Percentiles rank a stretch among this genome's conserved stretches.
Evolutionary conservation across 2,888 invertebrate species (phyloP).

Genomic region (Acronicta aceris): DNA sequence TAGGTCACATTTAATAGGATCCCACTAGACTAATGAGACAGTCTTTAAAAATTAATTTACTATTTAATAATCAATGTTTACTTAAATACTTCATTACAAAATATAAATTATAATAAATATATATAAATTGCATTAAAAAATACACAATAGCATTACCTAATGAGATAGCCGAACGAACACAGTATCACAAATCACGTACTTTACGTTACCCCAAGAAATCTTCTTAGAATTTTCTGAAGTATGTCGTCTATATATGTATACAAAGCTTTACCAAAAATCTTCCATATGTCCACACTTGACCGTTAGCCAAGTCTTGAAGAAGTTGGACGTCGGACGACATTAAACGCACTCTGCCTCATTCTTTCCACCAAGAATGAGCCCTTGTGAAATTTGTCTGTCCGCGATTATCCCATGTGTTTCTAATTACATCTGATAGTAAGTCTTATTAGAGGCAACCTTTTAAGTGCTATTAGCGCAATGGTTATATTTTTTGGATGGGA

Average conservation of each 20-base stretch:
- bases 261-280: slow-evolving; percentile 15
- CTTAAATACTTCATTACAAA: too few relatives aligned
- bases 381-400: slow-evolving; percentile 50
- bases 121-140: too few relatives aligned
- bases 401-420: slow-evolving; percentile 61
- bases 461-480: background rate
- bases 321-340: slow-evolving; percentile 29
- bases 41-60: too few relatives aligned
- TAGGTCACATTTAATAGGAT: too few relatives aligned
- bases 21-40: too few relatives aligned
- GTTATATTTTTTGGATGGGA: background rate
- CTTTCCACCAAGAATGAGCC: slow-evolving; percentile 19
- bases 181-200: too few relatives aligned
- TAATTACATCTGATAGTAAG: slow-evolving; percentile 53
- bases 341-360: slow-evolving; percentile 45
- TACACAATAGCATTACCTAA: too few relatives aligned
- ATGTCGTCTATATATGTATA: slow-evolving; percentile 32
- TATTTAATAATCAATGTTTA: too few relatives aligned
- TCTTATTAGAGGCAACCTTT: slow-evolving; percentile 3
- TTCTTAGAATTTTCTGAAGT: background rate
- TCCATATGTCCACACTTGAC: slow-evolving; percentile 35
- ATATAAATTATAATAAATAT: too few relatives aligned
- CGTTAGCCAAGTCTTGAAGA: slow-evolving; percentile 33
- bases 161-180: too few relatives aligned
- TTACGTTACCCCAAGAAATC: slow-evolving; percentile 1